Conservation (phyloP, 2,797 vertebrate species). For the Hoplostethus mediterraneus region DNA sequence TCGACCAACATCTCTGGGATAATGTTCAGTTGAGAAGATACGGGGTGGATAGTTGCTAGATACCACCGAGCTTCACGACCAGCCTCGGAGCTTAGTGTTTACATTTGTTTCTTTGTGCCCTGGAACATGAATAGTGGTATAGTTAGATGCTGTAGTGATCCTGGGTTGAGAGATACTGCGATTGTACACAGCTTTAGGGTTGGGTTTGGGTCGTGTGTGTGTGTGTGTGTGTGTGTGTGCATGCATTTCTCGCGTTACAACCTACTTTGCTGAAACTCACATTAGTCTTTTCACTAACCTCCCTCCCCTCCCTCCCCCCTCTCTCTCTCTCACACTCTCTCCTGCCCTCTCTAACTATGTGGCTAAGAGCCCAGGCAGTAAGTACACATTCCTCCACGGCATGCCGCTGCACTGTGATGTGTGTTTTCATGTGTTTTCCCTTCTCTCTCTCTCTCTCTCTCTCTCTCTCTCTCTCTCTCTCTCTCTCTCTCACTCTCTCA, state of each 20-base stretch:
- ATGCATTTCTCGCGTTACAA: conserved; percentile 34
- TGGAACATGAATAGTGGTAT: conserved; percentile 40
- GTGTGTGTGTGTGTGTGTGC: conserved; percentile 17
- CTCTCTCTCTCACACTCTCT: conserved; percentile 60
- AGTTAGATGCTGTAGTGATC: conserved; percentile 56
- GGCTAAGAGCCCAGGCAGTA: conserved; percentile 83
- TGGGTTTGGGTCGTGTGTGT: conserved; percentile 33
- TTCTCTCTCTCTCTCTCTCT: conserved; percentile 30
- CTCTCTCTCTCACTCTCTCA: conserved; percentile 31
- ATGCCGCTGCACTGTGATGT: conserved; percentile 57
- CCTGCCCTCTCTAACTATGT: conserved; percentile 76
- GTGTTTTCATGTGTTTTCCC: conserved; percentile 33
- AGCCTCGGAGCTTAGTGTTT: conserved; percentile 26
- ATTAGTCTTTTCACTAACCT: conserved; percentile 75
- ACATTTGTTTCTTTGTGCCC: conserved; percentile 46
- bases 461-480: conserved; percentile 32
- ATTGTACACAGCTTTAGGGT: conserved; percentile 22
- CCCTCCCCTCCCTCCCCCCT: conserved; percentile 61
- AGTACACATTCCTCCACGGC: conserved; percentile 79
- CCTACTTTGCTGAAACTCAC: conserved; percentile 52
- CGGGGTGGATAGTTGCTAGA: too few species aligned
- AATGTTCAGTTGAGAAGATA: too few species aligned
- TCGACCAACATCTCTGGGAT: conserved; percentile 6
- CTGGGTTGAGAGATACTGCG: conserved; percentile 49
- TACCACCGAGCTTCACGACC: conserved; percentile 22